phyloP scores from a whole-genome alignment of 2,797 vertebrate genomes.

The Pristis pectinata region DNA sequence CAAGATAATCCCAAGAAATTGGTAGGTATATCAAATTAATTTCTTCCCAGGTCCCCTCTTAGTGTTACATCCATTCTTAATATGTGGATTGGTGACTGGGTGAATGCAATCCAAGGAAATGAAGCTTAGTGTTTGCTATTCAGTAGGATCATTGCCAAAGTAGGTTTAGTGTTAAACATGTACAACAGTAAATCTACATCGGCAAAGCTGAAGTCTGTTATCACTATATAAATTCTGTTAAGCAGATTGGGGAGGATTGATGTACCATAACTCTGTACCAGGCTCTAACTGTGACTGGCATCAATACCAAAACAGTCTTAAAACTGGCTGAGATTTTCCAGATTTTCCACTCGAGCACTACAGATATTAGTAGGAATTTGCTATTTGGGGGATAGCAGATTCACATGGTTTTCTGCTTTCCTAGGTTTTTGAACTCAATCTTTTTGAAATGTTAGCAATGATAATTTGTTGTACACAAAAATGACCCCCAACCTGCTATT shows the following conservation, averaged over 20 bases:
- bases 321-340: neutral
- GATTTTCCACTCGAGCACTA: neutral
- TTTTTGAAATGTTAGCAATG: no score
- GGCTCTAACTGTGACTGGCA: neutral
- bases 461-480: neutral
- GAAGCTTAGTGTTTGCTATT: neutral
- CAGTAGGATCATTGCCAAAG: no score
- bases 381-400: no score
- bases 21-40: neutral
- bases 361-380: neutral
- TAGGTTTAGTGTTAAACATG: neutral
- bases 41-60: neutral
- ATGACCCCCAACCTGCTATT: neutral
- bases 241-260: neutral
- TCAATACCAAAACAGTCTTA: neutral
- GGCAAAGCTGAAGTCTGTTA: neutral
- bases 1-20: neutral
- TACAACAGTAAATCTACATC: neutral
- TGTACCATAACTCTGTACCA: neutral
- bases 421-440: no score
- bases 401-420: neutral
- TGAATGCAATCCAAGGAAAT: neutral
- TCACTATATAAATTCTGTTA: neutral
- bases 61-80: neutral
- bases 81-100: neutral